Conservation (phyloP, 2,888 invertebrate species). For the Mythimna lalbum region DNA sequence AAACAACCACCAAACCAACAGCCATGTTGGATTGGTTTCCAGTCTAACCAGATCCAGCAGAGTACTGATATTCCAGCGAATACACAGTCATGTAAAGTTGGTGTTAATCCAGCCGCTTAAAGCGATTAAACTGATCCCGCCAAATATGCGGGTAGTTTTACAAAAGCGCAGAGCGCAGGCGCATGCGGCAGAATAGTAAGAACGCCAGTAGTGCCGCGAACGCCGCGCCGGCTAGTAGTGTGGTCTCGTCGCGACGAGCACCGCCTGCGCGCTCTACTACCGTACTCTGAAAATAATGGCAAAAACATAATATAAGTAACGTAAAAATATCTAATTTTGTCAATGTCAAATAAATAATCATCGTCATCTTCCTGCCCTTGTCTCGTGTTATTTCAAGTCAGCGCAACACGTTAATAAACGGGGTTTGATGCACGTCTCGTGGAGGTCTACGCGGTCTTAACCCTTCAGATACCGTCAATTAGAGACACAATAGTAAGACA, state of each 20-base stretch:
- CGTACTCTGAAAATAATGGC: constrained; percentile 77
- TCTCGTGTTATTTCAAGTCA: too few species aligned
- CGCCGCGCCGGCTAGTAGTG: constrained; percentile 85
- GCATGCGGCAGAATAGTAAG: constrained; percentile 82
- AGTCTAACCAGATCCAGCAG: constrained; percentile 28
- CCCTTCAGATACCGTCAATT: too few species aligned
- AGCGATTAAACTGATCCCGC: constrained; percentile 47
- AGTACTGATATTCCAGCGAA: constrained; percentile 27
- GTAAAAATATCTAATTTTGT: too few species aligned
- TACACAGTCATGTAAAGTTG: constrained; percentile 19
- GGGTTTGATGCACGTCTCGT: too few species aligned
- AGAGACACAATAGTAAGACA: too few species aligned
- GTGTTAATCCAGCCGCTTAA: constrained; percentile 34
- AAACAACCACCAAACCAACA: constrained; percentile 14
- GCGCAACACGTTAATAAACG: too few species aligned
- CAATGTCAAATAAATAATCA: too few species aligned
- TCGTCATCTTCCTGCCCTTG: too few species aligned
- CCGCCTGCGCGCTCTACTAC: constrained; percentile 86
- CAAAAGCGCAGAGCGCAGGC: constrained; percentile 80
- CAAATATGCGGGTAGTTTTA: constrained; percentile 68
- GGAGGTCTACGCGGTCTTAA: too few species aligned
- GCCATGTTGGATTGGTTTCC: background rate
- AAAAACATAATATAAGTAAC: too few species aligned
- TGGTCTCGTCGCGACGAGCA: constrained; percentile 81
- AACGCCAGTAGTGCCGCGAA: constrained; percentile 85